Conservation (phyloP, 2,113 vertebrate species). For the Labeo catla region DNA sequence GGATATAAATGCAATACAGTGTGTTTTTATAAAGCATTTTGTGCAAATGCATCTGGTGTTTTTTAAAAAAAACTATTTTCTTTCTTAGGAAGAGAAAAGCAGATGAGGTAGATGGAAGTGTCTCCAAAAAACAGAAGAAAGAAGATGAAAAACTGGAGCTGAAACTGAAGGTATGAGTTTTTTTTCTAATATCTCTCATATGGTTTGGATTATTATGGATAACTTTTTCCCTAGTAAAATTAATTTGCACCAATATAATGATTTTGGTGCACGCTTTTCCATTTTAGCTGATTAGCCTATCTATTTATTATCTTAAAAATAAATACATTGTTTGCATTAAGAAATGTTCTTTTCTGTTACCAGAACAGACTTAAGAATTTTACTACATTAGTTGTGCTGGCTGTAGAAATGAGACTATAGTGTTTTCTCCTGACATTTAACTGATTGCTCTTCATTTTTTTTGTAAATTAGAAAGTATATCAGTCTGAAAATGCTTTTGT, state of each 20-base stretch:
- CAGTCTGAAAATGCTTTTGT: neutral
- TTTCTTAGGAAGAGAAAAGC: constrained; percentile 86
- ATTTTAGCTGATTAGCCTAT: too few species aligned
- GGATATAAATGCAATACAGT: neutral
- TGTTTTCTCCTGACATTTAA: neutral
- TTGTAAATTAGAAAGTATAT: neutral
- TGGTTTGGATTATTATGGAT: neutral
- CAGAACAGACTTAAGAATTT: neutral
- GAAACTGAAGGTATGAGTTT: constrained; percentile 72
- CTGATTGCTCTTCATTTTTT: neutral
- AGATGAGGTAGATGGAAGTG: constrained; percentile 84
- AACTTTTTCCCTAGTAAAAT: neutral
- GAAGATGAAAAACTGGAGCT: constrained; percentile 83
- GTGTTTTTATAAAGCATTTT: neutral
- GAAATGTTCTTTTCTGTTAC: neutral
- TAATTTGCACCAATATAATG: neutral
- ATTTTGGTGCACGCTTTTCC: neutral
- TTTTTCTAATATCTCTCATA: neutral
- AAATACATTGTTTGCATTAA: neutral
- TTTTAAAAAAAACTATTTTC: neutral
- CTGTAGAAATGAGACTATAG: neutral
- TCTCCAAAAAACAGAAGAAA: constrained; percentile 86
- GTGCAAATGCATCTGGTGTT: neutral
- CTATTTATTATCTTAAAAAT: neutral
- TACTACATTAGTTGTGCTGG: neutral